A percentile compares a stretch with the other conserved stretches of the same genome.
These are phyloP conservation scores for Prionace glauca DNA, from an alignment of 2,797 vertebrate species.

Conservation along the genomic window DNA sequence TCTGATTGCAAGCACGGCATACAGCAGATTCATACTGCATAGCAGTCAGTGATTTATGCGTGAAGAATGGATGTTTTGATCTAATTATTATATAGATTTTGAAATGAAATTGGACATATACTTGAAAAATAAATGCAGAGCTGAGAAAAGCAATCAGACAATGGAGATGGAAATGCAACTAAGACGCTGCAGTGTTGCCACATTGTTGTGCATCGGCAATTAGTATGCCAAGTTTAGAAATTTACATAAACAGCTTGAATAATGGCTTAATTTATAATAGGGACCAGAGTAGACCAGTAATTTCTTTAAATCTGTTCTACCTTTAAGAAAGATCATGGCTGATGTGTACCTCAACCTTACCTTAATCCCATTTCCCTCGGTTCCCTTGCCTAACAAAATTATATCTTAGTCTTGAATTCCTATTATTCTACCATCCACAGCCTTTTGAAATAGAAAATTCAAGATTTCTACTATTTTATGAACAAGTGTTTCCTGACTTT, in stretches of 20 bases:
- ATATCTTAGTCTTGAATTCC: not conserved
- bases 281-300: not conserved
- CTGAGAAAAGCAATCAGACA: not conserved
- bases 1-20: not conserved
- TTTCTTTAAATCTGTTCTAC: not conserved
- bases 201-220: not conserved
- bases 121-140: not conserved
- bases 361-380: not conserved
- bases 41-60: not conserved
- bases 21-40: not conserved
- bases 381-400: not conserved
- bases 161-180: not conserved
- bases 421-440: not conserved
- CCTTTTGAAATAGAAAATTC: not conserved
- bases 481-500: not conserved
- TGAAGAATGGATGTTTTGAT: not conserved
- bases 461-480: not conserved
- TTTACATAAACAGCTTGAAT: not conserved
- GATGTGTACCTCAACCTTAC: not conserved
- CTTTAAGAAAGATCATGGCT: not conserved
- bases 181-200: not conserved
- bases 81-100: not conserved
- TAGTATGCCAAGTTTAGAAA: not conserved
- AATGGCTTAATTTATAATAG: not conserved
- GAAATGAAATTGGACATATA: not conserved